Percentiles rank a stretch among this genome's conserved stretches.
phyloP scores from a whole-genome alignment of 2,113 vertebrate species.

The Platycercus adscitus region DNA sequence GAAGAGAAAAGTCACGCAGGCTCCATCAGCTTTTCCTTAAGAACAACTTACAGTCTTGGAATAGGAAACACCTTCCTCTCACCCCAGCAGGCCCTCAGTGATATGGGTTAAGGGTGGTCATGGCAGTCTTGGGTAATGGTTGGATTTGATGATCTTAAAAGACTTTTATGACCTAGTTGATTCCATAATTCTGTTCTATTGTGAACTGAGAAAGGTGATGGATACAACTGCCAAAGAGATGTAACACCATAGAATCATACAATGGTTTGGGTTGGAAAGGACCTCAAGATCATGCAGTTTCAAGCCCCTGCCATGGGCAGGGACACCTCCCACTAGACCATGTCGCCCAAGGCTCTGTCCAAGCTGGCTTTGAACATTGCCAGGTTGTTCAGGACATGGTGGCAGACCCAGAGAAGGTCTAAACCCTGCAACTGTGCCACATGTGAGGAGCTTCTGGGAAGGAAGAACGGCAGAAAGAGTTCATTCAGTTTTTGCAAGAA shows the following conservation, averaged over 20 bases:
- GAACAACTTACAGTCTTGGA: not conserved
- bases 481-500: not conserved
- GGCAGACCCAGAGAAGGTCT: not conserved
- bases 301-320: not conserved
- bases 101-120: not conserved
- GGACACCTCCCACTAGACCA: not conserved
- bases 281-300: not conserved
- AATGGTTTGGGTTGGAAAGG: not conserved
- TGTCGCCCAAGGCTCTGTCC: not conserved
- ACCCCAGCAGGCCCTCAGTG: not conserved
- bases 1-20: not conserved
- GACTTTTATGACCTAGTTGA: not conserved
- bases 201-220: not conserved
- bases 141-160: not conserved
- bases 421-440: not conserved
- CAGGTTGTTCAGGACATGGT: fast-evolving
- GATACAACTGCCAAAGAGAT: not conserved
- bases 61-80: not conserved
- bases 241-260: not conserved
- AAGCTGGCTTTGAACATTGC: not conserved
- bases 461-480: not conserved
- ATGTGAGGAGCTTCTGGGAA: fast-evolving
- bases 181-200: not conserved
- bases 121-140: not conserved
- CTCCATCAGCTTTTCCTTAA: not conserved